These are phyloP conservation scores for Osmoderma eremita DNA, from an alignment of 2,888 invertebrate species.

Conservation along the genomic window DNA sequence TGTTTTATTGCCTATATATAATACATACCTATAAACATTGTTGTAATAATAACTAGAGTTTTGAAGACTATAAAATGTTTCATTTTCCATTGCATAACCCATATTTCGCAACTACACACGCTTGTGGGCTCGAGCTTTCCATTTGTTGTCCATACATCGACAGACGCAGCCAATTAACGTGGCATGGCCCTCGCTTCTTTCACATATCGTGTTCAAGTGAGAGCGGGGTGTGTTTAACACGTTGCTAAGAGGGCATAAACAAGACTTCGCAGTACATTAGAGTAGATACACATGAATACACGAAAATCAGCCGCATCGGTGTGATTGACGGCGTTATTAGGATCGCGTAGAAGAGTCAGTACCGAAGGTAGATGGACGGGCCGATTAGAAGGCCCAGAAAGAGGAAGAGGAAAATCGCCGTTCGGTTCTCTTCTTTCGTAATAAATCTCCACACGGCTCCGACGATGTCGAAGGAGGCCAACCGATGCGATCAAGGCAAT, in stretches of 20 bases:
- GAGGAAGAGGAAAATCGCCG: neutral
- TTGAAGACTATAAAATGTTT: too few species aligned
- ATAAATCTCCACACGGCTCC: conserved; percentile 6
- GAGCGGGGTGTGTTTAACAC: conserved; percentile 11
- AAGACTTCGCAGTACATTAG: conserved; percentile 3
- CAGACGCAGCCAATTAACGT: conserved; percentile 14
- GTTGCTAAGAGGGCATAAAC: conserved; percentile 2
- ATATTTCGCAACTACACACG: too few species aligned
- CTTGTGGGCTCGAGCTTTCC: neutral
- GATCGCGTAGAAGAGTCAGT: neutral
- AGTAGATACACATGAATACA: neutral
- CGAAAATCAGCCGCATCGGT: too few species aligned
- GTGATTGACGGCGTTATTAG: conserved; percentile 22
- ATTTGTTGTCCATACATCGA: conserved; percentile 9
- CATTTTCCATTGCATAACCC: too few species aligned
- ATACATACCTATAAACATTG: too few species aligned
- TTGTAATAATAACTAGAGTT: too few species aligned
- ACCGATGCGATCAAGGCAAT: conserved; percentile 11
- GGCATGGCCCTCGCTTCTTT: conserved; percentile 13
- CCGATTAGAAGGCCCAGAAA: neutral
- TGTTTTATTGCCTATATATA: too few species aligned
- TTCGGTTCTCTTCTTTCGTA: neutral
- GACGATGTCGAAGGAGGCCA: neutral
- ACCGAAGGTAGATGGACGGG: conserved; percentile 1
- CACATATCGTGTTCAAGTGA: neutral